A percentile compares a stretch with the other conserved stretches of the same genome.
Evolutionary conservation across 2,113 vertebrate species (phyloP).

Genomic region (Acinonyx jubatus): DNA sequence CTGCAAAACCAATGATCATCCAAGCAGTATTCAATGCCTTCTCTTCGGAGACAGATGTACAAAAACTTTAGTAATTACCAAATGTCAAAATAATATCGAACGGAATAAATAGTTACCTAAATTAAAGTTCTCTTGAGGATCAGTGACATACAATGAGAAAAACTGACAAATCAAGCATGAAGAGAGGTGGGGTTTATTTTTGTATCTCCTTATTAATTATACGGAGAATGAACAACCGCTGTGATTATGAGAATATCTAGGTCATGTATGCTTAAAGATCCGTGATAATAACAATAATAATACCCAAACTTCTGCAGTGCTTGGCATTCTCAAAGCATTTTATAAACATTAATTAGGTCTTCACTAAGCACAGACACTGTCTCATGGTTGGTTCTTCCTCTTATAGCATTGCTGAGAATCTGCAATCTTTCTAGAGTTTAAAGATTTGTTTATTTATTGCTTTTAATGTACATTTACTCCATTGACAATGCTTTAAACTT

Average conservation of each 20-base stretch:
- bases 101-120: conserved; percentile 62
- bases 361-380: neutral
- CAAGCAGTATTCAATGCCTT: conserved; percentile 50
- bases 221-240: conserved; percentile 30
- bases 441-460: conserved; percentile 53
- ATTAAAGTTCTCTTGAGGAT: conserved; percentile 60
- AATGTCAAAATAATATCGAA: conserved; percentile 71
- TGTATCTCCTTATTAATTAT: conserved; percentile 60
- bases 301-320: neutral
- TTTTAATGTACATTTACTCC: conserved; percentile 39
- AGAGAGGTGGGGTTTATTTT: conserved; percentile 35
- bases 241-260: conserved; percentile 51
- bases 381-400: conserved; percentile 19
- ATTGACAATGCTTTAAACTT: conserved; percentile 36
- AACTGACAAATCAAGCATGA: conserved; percentile 42
- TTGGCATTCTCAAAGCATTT: conserved; percentile 28
- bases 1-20: conserved; percentile 45
- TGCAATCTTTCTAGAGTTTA: conserved; percentile 23
- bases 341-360: conserved; percentile 56
- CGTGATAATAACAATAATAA: conserved; percentile 55
- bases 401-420: neutral
- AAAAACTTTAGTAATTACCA: conserved; percentile 59
- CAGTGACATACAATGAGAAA: conserved; percentile 37
- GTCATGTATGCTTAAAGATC: conserved; percentile 56
- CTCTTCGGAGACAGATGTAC: conserved; percentile 60